Conservation (phyloP, 2,113 vertebrate genomes). For the Epinephelus cyanopodus region DNA sequence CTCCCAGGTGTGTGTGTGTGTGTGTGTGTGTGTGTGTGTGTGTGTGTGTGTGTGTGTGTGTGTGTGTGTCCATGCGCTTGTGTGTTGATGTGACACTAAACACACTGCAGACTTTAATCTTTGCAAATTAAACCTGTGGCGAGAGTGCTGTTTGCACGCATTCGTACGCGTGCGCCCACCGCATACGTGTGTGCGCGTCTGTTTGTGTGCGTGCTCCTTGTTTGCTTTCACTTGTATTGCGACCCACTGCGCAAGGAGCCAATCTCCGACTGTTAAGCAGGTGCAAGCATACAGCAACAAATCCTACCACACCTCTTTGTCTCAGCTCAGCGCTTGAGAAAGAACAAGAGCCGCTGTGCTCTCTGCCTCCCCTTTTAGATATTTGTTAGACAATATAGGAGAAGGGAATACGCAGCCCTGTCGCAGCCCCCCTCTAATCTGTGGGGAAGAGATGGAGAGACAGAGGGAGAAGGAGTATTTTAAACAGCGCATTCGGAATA, state of each 20-base stretch:
- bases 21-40: conserved; percentile 15
- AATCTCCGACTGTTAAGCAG: conserved; percentile 70
- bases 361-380: conserved; percentile 71
- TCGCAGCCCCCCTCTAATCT: conserved; percentile 69
- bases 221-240: conserved; percentile 59
- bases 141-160: conserved; percentile 36
- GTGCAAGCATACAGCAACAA: conserved; percentile 63
- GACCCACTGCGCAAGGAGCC: conserved; percentile 59
- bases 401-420: conserved; percentile 60
- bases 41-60: conserved; percentile 14
- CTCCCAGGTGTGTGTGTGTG: conserved; percentile 58
- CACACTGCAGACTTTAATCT: conserved; percentile 79
- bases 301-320: conserved; percentile 72
- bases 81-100: conserved; percentile 40
- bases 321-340: conserved; percentile 65
- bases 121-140: conserved; percentile 79
- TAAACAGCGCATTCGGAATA: conserved; percentile 81
- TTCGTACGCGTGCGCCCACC: not conserved
- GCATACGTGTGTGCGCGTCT: not conserved
- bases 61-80: not conserved
- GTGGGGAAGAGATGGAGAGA: conserved; percentile 60
- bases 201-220: conserved; percentile 38
- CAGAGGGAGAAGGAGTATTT: conserved; percentile 73
- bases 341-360: conserved; percentile 59
- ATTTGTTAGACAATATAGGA: conserved; percentile 69